Evolutionary conservation across 2,113 vertebrate genomes (phyloP).

Genomic region (Eolophus roseicapilla): DNA sequence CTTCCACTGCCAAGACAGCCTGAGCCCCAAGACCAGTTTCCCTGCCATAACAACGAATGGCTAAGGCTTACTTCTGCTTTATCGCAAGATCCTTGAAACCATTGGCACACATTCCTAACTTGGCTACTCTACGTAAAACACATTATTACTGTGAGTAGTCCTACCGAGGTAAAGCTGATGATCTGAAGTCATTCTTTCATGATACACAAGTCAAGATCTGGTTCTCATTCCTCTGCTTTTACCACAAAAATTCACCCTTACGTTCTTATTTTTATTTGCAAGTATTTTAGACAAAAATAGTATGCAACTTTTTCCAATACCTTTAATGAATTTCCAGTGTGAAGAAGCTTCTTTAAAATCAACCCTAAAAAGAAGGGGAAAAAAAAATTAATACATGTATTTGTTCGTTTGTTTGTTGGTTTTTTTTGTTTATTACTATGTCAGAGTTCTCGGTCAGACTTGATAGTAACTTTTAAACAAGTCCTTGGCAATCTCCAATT

Average conservation of each 20-base stretch:
- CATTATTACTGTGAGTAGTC: neutral
- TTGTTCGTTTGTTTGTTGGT: neutral
- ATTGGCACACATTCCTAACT: neutral
- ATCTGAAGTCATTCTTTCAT: neutral
- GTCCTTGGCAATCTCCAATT: constrained; percentile 82
- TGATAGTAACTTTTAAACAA: constrained; percentile 74
- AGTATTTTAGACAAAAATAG: neutral
- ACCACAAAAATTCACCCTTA: neutral
- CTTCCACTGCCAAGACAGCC: neutral
- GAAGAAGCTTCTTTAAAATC: constrained; percentile 97
- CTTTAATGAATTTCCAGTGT: constrained; percentile 98
- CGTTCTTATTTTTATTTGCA: neutral
- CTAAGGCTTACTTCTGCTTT: neutral
- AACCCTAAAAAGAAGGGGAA: constrained; percentile 77
- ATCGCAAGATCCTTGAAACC: neutral
- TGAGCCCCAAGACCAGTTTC: neutral
- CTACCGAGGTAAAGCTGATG: neutral
- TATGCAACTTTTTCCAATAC: constrained; percentile 69
- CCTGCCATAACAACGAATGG: neutral
- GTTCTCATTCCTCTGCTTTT: neutral
- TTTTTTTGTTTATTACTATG: constrained; percentile 44
- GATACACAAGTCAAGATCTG: neutral
- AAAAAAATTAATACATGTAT: neutral
- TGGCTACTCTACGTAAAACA: neutral
- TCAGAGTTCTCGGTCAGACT: constrained; percentile 83